Conservation (phyloP, 2,888 invertebrate species). For the Willowsia nigromaculata region DNA sequence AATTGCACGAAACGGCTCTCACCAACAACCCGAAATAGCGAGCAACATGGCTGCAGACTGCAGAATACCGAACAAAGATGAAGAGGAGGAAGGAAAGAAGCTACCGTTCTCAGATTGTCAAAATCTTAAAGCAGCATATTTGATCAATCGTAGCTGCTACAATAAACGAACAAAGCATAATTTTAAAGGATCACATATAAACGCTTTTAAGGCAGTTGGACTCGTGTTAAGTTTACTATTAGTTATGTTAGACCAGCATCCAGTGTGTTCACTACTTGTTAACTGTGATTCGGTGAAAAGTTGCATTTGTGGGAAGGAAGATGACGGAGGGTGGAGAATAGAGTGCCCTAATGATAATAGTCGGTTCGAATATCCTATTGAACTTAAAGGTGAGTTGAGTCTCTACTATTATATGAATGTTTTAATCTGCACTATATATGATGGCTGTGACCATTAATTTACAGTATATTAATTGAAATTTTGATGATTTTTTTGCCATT, state of each 20-base stretch:
- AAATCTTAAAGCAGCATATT: not conserved
- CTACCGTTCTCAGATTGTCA: not conserved
- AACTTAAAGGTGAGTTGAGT: constrained; percentile 74
- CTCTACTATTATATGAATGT: not conserved
- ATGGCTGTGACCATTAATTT: not conserved
- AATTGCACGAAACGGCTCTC: not conserved
- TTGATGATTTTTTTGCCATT: not conserved
- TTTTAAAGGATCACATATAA: not conserved
- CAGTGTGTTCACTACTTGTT: constrained; percentile 61
- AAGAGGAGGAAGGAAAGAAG: not conserved
- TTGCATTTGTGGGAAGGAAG: constrained; percentile 57
- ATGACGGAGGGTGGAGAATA: constrained; percentile 68
- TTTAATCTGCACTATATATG: not conserved
- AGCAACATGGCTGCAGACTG: constrained; percentile 55
- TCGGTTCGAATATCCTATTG: constrained; percentile 63
- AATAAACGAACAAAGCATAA: not conserved
- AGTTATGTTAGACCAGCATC: not conserved
- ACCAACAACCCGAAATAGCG: not conserved
- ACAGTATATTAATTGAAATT: no score
- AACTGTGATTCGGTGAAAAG: constrained; percentile 66
- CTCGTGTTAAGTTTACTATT: not conserved
- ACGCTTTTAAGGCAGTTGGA: not conserved
- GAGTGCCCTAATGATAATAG: constrained; percentile 72
- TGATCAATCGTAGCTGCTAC: not conserved
- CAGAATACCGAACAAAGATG: constrained; percentile 33